Evolutionary conservation across 2,113 vertebrate genomes (phyloP), one percentile per base, ranked within the genome.

Genomic region (Amazona guildingii): DNA sequence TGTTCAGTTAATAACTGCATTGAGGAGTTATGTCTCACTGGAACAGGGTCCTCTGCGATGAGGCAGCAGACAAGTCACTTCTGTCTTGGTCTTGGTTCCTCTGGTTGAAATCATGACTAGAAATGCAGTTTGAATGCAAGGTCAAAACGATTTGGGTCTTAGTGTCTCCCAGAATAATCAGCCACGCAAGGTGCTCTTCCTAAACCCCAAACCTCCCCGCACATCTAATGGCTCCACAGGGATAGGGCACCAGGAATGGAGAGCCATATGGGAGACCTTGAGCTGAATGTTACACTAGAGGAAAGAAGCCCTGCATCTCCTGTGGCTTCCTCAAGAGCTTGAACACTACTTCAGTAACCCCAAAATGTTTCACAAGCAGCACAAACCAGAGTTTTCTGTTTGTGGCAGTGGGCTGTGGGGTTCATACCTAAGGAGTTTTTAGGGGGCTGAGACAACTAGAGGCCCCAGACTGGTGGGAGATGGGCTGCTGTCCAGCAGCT

Each of bases 11-110:
- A 61, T 21, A 31, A 10, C 29, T 23, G 3, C 28, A 11, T 3
- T 39, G 10, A 37, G 48, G 55, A 61, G 24, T 37, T 25, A 3
- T 1, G 1, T 37, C 63, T 61, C 19, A 17, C 28, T 83, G 62
- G 44, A 68, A 27, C 6, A 54, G 15, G 19, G 10, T 74, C 20
- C 52, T 9, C 33, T 48, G 6, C 39, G 33, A 6, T 0, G 3
- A 37, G 27, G 8, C 1, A 3, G 11, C 3, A 15, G 19, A 21
- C 2, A 19, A 39, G 10, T 82, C 8, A 0, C 39, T 76, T 27
- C 24, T 62, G 29, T 49, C 69, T 28, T 35, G 24, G 10, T 31
- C n/a, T 19, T 31, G 15, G 11, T 29, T 49, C 14, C 11, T 75
- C 14, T 78, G 55, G 10, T 46, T 74, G 79, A 70, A 76, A 18